These are phyloP conservation scores for Botia almorhae DNA, from an alignment of 2,797 vertebrate species.

Conservation along the genomic window DNA sequence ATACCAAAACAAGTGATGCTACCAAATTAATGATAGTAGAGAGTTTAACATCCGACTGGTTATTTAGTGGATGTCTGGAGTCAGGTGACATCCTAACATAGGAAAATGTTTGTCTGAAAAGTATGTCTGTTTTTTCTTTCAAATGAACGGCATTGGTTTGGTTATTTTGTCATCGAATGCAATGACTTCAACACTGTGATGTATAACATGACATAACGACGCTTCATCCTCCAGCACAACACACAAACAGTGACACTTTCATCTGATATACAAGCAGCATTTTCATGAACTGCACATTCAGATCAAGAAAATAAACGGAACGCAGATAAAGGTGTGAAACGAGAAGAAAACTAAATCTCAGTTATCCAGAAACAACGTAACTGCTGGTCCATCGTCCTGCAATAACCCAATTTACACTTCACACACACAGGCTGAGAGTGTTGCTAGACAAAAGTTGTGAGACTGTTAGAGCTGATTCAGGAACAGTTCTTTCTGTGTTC, in stretches of 20 bases:
- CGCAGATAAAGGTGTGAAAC: neutral
- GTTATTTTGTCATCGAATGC: no score
- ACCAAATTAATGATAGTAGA: no score
- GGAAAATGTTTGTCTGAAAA: no score
- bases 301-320: neutral
- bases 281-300: neutral
- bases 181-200: neutral
- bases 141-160: no score
- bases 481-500: neutral
- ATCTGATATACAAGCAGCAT: neutral
- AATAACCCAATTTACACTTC: neutral
- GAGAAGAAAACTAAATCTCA: neutral
- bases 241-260: neutral
- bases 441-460: neutral
- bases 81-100: no score
- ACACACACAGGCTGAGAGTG: neutral
- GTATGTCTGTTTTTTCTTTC: no score
- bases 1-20: no score
- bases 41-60: no score
- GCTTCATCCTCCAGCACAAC: conserved; percentile 18
- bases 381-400: neutral
- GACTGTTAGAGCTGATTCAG: neutral
- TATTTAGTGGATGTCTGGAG: no score
- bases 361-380: neutral
- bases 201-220: neutral